These are phyloP conservation scores for Folsomia manolachei DNA, from an alignment of 2,888 invertebrate species.

Conservation along the genomic window DNA sequence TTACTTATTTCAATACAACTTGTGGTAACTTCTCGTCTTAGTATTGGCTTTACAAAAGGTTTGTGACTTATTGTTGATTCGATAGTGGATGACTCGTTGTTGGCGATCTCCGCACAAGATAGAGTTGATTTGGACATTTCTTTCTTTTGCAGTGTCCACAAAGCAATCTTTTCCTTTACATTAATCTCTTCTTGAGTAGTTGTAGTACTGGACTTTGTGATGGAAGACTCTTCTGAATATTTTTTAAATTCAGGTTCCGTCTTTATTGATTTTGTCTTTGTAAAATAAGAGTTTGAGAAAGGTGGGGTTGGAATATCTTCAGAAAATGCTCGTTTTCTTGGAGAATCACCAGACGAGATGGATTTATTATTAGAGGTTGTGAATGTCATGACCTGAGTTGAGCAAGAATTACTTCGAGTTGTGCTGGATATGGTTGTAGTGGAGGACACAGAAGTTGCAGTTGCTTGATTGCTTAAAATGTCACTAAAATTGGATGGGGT, in stretches of 20 bases:
- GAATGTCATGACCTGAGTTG: neutral
- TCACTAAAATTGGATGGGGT: neutral
- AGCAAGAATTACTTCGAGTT: neutral
- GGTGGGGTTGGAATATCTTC: slow-evolving; percentile 35
- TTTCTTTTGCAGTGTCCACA: slow-evolving; percentile 41
- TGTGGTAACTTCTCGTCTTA: slow-evolving; percentile 43
- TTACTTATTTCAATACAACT: slow-evolving; percentile 45
- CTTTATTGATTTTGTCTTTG: slow-evolving; percentile 45
- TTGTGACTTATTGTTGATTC: neutral
- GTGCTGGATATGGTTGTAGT: neutral
- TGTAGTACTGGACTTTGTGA: slow-evolving; percentile 10
- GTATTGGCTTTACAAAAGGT: slow-evolving; percentile 26
- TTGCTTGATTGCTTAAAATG: neutral
- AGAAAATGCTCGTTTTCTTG: slow-evolving; percentile 47
- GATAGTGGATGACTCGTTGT: neutral
- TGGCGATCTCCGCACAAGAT: slow-evolving; percentile 4
- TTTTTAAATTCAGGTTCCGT: slow-evolving; percentile 39
- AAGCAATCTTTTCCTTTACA: slow-evolving; percentile 52
- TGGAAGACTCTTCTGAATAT: slow-evolving; percentile 9
- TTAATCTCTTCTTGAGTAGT: slow-evolving; percentile 51
- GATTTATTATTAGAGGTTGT: neutral
- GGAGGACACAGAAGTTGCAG: neutral
- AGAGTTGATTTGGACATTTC: slow-evolving; percentile 12
- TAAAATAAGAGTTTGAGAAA: slow-evolving; percentile 27
- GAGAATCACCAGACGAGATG: too few species aligned